Base-by-base conservation (phyloP, 2,113 vertebrate species). In the Amphiprion ocellaris region DNA sequence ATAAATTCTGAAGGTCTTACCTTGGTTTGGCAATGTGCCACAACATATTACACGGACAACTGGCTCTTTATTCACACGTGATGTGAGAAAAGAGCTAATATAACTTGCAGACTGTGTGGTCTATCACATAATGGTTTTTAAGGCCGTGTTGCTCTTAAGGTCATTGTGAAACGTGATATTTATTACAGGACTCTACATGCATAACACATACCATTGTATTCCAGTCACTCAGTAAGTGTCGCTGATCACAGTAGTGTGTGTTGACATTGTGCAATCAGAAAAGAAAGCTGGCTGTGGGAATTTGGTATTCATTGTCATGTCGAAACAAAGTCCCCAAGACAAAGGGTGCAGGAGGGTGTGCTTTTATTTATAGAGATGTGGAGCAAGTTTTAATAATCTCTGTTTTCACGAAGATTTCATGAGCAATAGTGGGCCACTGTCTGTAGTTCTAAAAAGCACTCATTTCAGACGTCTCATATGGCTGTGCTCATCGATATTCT, bases 351-450 rank as follows among this genome's bases (percentile, higher is more conserved):
- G 24, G 3, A 46, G 6, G 65, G 37, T 52, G 1, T 11, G 17
- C 21, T 49, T 10, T 2, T 0, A 0, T 46, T 55, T 56, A 1
- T 33, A 28, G 1, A 54, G 10, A 30, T 5, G 28, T 33, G 7
- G 5, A 37, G 33, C 33, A 37, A 37, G 8, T 37, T 37, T 37
- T 15, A 33, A 4, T 2, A 16, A 12, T 5, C 24, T 26, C 37
- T 41, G 55, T 26, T 26, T 26, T 10, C 6, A 10, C 24, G 10
- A 67, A 33, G 26, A 1, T 41, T 46, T 64, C 3, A 8, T 11
- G 46, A 1, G 5, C 0, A 28, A 49, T 60, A 75, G 61, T 28
- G n/a, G 33, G n/a, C 54, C 39, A 47, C n/a, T 1, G 54, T 28
- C 53, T 72, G 79, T 39, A 49, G 23, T 17, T 69, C 12, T 2